Evolutionary conservation across 2,888 invertebrate genomes (phyloP), one percentile per base, ranked within the genome.

Genomic region (Watsonalla cultraria): DNA sequence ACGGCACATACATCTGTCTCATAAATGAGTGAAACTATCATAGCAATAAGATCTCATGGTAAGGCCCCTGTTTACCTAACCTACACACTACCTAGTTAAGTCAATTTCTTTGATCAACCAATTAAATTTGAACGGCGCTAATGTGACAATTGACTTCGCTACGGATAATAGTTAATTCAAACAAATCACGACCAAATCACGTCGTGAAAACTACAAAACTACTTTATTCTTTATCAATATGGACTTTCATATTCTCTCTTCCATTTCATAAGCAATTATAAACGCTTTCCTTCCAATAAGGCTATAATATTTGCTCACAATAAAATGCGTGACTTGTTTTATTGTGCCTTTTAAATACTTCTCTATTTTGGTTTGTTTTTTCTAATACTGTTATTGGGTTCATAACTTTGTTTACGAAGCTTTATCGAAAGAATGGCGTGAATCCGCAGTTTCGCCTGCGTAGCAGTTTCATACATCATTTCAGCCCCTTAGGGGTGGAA

Each of bases 261-360:
- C 78, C 80, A 78, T 81, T 81, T 77, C 66, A 74, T 74, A 76
- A 74, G 67, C 77, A 74, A 86, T 86, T 86, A 72, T 68, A 52
- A 68, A 79, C 86, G 85, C 87, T 87, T 87, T 87, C 87, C 37
- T 74, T 78, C 70, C 71, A 65, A 70, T 74, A 69, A 67, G 56
- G 66, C 61, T 64, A 73, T 74, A 56, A 64, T 71, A 77, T 84
- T 84, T 78, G 73, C 62, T 69, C 62, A 76, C 71, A 82, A 80
- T 74, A 67, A 78, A 70, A 67, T 58, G 78, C 82, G 80, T 79
- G 79, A 80, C 73, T 70, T 57, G 68, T 66, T 64, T 61, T 45
- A 53, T 53, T 48, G 35, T 13, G 46, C 33, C 13, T 50, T 39
- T 46, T 47, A 34, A 52, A 46, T 37, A 34, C 34, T 45, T 39